These are phyloP conservation scores for Nymphalis io DNA, from an alignment of 1,140 invertebrate genomes.

Conservation along the genomic window DNA sequence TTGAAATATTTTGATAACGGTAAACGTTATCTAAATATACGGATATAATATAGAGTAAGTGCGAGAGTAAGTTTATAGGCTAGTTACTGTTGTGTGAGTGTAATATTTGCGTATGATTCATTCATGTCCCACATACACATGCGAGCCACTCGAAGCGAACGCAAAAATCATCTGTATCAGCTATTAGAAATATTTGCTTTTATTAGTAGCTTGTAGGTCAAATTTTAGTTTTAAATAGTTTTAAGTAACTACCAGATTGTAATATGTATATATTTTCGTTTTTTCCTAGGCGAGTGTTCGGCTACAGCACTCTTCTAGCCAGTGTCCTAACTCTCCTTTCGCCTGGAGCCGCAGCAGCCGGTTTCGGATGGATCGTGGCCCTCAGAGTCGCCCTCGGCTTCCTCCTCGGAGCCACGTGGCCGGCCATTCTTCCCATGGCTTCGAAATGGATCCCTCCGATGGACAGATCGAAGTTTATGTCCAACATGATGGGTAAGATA, in stretches of 20 bases:
- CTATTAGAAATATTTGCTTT: not conserved
- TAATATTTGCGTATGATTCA: conserved; percentile 25
- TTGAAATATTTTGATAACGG: not conserved
- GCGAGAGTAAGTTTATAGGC: conserved; percentile 7
- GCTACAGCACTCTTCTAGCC: conserved; percentile 91
- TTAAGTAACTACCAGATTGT: too few relatives aligned
- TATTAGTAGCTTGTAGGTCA: too few relatives aligned
- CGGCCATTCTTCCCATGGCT: conserved; percentile 93
- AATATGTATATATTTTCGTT: too few relatives aligned
- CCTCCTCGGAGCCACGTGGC: conserved; percentile 93
- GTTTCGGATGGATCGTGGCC: conserved; percentile 83
- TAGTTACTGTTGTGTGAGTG: conserved; percentile 17
- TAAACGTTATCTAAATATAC: not conserved
- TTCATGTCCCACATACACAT: conserved; percentile 6
- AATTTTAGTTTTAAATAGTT: too few relatives aligned
- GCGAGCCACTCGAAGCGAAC: not conserved
- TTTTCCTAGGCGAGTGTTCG: conserved; percentile 85
- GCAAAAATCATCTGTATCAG: not conserved
- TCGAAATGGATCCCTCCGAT: conserved; percentile 95
- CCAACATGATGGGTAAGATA: conserved; percentile 91
- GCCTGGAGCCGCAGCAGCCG: conserved; percentile 85
- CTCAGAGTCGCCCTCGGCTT: conserved; percentile 87
- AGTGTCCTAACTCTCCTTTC: conserved; percentile 91
- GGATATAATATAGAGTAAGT: not conserved
- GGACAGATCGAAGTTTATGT: conserved; percentile 93